These are phyloP conservation scores for Monomorium pharaonis DNA, from an alignment of 1,140 invertebrate species.

Conservation along the genomic window DNA sequence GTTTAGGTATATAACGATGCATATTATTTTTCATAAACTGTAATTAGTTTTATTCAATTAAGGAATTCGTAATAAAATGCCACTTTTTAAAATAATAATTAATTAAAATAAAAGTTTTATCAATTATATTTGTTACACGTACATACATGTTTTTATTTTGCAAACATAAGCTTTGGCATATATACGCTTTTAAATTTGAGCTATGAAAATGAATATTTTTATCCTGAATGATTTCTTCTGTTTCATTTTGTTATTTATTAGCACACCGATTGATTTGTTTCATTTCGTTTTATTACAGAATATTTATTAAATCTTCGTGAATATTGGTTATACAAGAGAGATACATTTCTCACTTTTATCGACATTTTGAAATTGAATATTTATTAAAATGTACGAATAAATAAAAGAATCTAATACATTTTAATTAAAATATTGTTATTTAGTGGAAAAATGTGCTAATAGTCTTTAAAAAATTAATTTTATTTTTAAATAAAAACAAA, in stretches of 20 bases:
- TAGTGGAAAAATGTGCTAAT: background rate
- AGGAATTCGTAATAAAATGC: background rate
- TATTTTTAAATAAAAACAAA: background rate
- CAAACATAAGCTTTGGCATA: no score
- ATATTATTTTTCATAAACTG: background rate
- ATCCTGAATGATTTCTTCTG: background rate
- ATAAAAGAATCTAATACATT: background rate
- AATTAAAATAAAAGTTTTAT: no score
- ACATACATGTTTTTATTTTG: no score
- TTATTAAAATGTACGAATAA: background rate
- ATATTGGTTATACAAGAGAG: background rate
- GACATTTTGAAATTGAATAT: constrained; percentile 4
- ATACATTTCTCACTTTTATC: background rate
- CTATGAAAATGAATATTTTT: background rate
- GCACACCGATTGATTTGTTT: background rate
- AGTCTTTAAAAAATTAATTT: background rate
- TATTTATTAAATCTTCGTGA: constrained; percentile 8
- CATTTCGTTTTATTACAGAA: background rate
- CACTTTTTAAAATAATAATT: no score
- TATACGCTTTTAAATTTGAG: background rate
- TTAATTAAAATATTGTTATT: constrained; percentile 22
- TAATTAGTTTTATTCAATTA: background rate
- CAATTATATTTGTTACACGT: no score
- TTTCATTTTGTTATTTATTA: constrained; percentile 18
- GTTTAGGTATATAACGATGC: background rate